These are phyloP conservation scores for Magallana ariakensis DNA, from an alignment of 1,140 invertebrate genomes.

Conservation along the genomic window DNA sequence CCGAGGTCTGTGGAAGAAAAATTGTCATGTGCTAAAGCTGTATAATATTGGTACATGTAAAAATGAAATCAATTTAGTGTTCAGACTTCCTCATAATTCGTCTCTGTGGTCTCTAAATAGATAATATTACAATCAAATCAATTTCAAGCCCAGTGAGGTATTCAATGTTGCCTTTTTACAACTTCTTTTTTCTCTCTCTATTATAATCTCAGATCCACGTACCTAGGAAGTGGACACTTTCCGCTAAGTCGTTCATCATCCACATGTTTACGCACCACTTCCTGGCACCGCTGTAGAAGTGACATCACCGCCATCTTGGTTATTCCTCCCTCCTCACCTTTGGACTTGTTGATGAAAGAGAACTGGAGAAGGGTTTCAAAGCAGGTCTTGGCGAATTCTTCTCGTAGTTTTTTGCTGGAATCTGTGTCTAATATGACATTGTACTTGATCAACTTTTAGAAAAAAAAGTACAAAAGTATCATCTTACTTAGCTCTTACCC, in stretches of 20 bases:
- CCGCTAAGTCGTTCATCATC: constrained; percentile 93
- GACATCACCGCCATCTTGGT: constrained; percentile 94
- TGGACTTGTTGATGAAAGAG: constrained; percentile 83
- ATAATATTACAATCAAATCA: no score
- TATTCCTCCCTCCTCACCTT: constrained; percentile 84
- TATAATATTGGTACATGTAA: no score
- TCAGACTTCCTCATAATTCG: no score
- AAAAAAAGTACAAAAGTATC: no score
- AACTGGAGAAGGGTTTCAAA: constrained; percentile 98
- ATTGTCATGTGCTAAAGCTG: not conserved
- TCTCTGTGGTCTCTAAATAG: no score
- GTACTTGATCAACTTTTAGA: no score
- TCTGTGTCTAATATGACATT: constrained; percentile 85
- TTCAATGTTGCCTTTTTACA: no score
- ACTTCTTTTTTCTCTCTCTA: no score
- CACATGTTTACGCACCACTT: constrained; percentile 93
- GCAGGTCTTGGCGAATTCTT: constrained; percentile 97
- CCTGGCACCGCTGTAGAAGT: constrained; percentile 91
- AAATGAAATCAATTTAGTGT: no score
- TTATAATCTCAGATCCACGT: constrained; percentile 41
- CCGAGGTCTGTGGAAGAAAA: constrained; percentile 87
- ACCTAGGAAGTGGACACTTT: constrained; percentile 94
- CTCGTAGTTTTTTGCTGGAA: constrained; percentile 89
- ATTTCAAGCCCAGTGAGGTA: no score
- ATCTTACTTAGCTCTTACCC: no score